phyloP scores from a whole-genome alignment of 2,888 invertebrate genomes.

The Deroplatys truncata region DNA sequence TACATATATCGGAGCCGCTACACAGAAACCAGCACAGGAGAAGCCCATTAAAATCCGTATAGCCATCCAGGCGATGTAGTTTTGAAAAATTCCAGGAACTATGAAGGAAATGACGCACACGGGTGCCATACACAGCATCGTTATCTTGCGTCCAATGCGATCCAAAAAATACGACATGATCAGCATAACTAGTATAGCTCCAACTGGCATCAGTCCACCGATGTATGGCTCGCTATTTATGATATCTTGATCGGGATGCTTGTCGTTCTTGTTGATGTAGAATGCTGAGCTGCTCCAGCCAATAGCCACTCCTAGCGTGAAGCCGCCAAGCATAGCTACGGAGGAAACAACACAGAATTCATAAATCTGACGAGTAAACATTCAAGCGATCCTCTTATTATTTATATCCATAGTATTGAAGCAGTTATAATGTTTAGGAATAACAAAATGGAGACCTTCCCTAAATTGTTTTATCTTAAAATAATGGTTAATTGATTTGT shows the following conservation, averaged over 20 bases:
- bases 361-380: too few species aligned
- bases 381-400: too few species aligned
- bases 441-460: too few species aligned
- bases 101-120: slow-evolving; percentile 69
- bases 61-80: neutral
- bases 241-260: neutral
- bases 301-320: slow-evolving; percentile 69
- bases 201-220: slow-evolving; percentile 65
- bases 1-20: slow-evolving; percentile 78
- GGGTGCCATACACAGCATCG: slow-evolving; percentile 59
- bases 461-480: too few species aligned
- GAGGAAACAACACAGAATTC: slow-evolving; percentile 12
- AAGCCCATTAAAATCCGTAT: slow-evolving; percentile 64
- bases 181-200: slow-evolving; percentile 67
- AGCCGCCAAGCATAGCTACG: slow-evolving; percentile 69
- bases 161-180: slow-evolving; percentile 62
- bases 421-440: too few species aligned
- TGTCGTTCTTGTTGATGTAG: slow-evolving; percentile 36
- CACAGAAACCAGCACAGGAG: slow-evolving; percentile 74
- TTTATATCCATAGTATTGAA: too few species aligned
- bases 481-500: too few species aligned
- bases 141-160: slow-evolving; percentile 63
- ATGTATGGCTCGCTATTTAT: slow-evolving; percentile 55
- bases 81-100: slow-evolving; percentile 50
- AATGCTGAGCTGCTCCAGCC: slow-evolving; percentile 74